phyloP scores from a whole-genome alignment of 2,113 vertebrate genomes.

The Ptilonorhynchus violaceus region DNA sequence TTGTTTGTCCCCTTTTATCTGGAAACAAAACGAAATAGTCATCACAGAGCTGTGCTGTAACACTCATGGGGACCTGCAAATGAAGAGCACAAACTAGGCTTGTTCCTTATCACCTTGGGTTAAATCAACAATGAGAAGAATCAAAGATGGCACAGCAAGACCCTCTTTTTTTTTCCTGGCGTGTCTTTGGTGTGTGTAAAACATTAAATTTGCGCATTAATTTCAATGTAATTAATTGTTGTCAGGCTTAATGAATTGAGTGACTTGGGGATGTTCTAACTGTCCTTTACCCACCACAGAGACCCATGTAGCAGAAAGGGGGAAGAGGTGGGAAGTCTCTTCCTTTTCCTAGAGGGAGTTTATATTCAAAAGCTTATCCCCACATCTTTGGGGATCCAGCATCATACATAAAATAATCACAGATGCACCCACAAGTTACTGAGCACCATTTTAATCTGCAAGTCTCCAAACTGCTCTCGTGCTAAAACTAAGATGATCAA shows the following conservation, averaged over 20 bases:
- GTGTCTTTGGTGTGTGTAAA: neutral
- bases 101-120: neutral
- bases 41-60: neutral
- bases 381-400: neutral
- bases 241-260: neutral
- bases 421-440: neutral
- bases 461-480: neutral
- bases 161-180: neutral
- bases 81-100: neutral
- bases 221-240: conserved; percentile 8
- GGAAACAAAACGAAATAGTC: neutral
- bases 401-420: neutral
- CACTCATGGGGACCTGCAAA: neutral
- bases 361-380: neutral
- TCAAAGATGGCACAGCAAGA: neutral
- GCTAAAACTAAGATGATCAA: neutral
- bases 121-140: neutral
- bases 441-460: neutral
- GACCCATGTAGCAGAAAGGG: neutral
- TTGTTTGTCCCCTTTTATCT: neutral
- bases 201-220: neutral
- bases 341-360: neutral
- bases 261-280: neutral
- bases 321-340: neutral
- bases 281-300: neutral